phyloP scores from a whole-genome alignment of 2,888 invertebrate species.

The Erebia epiphron region DNA sequence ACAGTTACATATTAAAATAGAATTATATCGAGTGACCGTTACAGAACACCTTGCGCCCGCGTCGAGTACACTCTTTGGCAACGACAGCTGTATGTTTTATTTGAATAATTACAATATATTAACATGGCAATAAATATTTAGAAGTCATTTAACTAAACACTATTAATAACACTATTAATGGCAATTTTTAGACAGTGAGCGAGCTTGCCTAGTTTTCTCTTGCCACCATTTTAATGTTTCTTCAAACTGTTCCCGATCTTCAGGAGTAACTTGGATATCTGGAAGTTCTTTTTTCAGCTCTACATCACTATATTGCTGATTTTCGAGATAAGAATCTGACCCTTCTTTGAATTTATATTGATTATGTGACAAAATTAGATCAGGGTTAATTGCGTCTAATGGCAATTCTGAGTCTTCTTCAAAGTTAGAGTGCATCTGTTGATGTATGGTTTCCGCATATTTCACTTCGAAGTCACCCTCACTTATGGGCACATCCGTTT shows the following conservation, averaged over 20 bases:
- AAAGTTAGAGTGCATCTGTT: conserved; percentile 59
- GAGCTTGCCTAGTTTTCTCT: conserved; percentile 71
- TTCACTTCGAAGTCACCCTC: conserved; percentile 75
- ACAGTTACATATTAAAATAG: conserved; percentile 13
- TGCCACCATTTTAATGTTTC: conserved; percentile 81
- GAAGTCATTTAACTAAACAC: conserved; percentile 37
- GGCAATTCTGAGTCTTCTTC: conserved; percentile 54
- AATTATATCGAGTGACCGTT: conserved; percentile 60
- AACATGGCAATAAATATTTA: conserved; percentile 56
- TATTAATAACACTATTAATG: conserved; percentile 37
- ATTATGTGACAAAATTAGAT: conserved; percentile 59
- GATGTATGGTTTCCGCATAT: conserved; percentile 72
- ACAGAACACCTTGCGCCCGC: conserved; percentile 75
- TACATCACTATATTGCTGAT: conserved; percentile 72
- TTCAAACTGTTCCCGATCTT: conserved; percentile 76
- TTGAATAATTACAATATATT: conserved; percentile 44
- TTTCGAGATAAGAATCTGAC: conserved; percentile 65
- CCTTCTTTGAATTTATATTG: conserved; percentile 69
- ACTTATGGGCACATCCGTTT: conserved; percentile 66
- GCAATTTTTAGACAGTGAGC: conserved; percentile 52
- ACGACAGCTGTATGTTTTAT: conserved; percentile 75
- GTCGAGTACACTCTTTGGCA: conserved; percentile 70
- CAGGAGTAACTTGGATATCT: conserved; percentile 75
- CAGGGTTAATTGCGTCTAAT: conserved; percentile 61
- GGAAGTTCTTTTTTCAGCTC: conserved; percentile 76